Conservation (phyloP, 2,797 vertebrate genomes). For the Gymnothorax javanicus region DNA sequence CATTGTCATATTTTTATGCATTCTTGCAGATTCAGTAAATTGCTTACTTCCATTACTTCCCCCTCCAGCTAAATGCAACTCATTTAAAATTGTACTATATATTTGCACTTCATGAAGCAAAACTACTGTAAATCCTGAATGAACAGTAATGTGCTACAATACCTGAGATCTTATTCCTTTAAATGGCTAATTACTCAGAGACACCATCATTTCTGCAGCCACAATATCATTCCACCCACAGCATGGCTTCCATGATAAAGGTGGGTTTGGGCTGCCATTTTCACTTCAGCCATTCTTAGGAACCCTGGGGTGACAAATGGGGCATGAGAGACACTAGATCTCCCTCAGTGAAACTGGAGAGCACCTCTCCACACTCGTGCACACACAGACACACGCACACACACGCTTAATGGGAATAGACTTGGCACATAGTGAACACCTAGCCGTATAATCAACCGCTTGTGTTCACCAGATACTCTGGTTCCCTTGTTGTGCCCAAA, state of each 20-base stretch:
- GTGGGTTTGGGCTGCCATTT: background rate
- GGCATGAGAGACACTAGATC: background rate
- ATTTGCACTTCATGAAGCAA: too few relatives aligned
- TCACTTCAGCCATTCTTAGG: background rate
- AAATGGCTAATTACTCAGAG: constrained; percentile 21
- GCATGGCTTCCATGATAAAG: background rate
- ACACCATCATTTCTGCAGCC: background rate
- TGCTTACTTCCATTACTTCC: background rate
- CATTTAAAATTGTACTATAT: background rate
- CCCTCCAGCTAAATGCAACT: background rate
- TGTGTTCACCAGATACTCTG: constrained; percentile 9
- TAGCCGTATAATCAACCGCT: background rate
- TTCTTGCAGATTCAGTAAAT: background rate
- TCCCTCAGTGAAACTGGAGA: background rate
- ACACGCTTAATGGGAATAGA: background rate
- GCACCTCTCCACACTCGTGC: background rate
- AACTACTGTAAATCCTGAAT: too few relatives aligned
- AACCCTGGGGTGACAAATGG: background rate
- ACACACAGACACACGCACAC: too few relatives aligned
- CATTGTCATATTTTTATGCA: background rate
- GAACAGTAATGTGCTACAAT: too few relatives aligned
- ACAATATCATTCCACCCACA: background rate
- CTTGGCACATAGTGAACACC: background rate
- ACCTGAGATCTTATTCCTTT: background rate
- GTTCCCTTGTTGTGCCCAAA: background rate